Evolutionary conservation across 2,888 invertebrate species (phyloP), one percentile per base, ranked within the genome.

Genomic region (Torymus aiolomorphi): DNA sequence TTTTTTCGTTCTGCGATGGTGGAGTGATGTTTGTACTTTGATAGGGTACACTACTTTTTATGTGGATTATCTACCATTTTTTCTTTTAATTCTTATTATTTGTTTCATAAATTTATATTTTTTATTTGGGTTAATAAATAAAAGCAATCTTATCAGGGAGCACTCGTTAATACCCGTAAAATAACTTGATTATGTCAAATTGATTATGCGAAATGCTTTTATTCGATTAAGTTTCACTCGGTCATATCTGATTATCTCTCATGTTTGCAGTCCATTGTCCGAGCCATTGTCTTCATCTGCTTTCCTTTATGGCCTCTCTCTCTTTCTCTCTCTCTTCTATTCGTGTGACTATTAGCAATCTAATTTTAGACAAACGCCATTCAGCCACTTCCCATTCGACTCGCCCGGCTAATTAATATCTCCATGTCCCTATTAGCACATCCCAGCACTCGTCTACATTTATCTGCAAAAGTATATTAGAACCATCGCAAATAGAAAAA

Each of bases 171-270:
- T 24, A 52, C 10, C 20, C 24, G 31, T 49, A 56, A 78, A 42
- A 72, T 70, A 69, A 73, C 56, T 78, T 72, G 56, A 81, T 79
- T 74, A 61, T 61, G 66, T 16, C 62, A 65, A 82, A 74, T 82
- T 80, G 79, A 80, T 77, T 77, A 79, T 59, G 75, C n/a, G 72
- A 75, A 77, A 79, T 66, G 77, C 71, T 65, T 82, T 80, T 63
- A 82, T 82, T 77, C 79, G 82, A 80, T 82, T 79, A 80, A 74
- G 54, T 77, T 82, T 77, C 77, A 77, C 76, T 71, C 31, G 56
- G 8, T 76, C 73, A 65, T 77, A 77, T 82, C 74, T 71, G 66
- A 82, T 82, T 82, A 77, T 71, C 70, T 74, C 69, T 62, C 66
- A 42, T 65, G 65, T 56, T 69, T 49, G 57, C 65, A 63, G 65